Evolutionary conservation across 2,113 vertebrate genomes (phyloP).

Genomic region (Hepsetus odoe): DNA sequence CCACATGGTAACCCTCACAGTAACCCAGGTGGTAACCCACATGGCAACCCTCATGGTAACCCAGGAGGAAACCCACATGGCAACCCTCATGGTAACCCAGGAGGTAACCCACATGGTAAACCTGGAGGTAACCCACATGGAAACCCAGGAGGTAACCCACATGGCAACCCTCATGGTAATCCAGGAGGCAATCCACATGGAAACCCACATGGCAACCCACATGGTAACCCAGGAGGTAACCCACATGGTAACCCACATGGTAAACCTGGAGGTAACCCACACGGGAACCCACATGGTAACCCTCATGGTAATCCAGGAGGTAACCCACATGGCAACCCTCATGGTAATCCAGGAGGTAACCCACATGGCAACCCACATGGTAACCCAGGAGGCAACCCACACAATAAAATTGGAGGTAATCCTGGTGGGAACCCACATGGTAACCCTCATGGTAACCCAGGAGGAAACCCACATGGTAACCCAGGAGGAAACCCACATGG

Average conservation of each 20-base stretch:
- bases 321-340: neutral
- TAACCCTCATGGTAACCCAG: neutral
- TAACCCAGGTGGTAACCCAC: slow-evolving; percentile 16
- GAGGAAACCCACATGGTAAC: neutral
- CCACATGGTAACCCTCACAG: slow-evolving; percentile 8
- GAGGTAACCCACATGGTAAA: slow-evolving; percentile 10
- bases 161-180: slow-evolving; percentile 15
- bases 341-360: slow-evolving; percentile 24
- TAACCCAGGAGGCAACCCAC: too few relatives aligned
- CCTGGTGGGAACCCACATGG: neutral
- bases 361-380: neutral
- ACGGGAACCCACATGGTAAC: slow-evolving; percentile 9
- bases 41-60: neutral
- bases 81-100: slow-evolving; percentile 5
- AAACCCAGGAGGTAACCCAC: neutral
- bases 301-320: neutral
- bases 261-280: too few relatives aligned
- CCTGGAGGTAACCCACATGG: neutral
- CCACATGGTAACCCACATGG: neutral
- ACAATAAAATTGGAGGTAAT: too few relatives aligned
- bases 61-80: neutral
- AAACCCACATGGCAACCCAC: slow-evolving; percentile 9
- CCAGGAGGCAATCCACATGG: neutral
- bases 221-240: neutral
- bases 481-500: slow-evolving; percentile 14